These are phyloP conservation scores for Chloebia gouldiae DNA, from an alignment of 2,113 vertebrate genomes.

Conservation along the genomic window DNA sequence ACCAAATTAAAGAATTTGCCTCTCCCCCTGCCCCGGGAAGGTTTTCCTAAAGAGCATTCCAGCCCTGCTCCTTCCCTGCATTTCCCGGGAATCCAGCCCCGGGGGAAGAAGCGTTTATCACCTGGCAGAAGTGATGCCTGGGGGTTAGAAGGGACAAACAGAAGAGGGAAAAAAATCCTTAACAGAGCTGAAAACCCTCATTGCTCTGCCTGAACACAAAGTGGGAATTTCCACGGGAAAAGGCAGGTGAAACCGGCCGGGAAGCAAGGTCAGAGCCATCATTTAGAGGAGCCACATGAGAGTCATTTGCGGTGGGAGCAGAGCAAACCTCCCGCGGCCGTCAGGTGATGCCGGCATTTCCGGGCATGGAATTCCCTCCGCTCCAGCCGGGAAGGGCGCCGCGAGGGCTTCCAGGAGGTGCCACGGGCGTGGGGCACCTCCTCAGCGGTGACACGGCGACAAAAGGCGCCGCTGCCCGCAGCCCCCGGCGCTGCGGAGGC, in stretches of 20 bases:
- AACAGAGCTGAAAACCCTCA: background rate
- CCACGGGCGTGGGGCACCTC: background rate
- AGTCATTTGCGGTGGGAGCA: background rate
- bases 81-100: background rate
- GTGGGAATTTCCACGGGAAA: background rate
- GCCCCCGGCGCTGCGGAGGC: background rate
- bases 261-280: conserved; percentile 12
- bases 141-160: background rate
- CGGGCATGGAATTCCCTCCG: background rate
- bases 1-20: background rate
- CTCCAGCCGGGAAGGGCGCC: background rate
- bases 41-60: background rate
- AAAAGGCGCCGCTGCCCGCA: background rate
- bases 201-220: fast-evolving
- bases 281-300: background rate
- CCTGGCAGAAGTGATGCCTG: background rate
- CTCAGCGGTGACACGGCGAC: background rate
- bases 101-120: background rate
- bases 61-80: background rate
- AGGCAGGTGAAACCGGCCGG: background rate
- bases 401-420: fast-evolving
- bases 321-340: background rate
- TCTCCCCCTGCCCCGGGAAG: background rate
- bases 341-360: background rate
- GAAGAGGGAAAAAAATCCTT: background rate